Conservation (phyloP, 2,113 vertebrate species). For the Ceyx margarethae region DNA sequence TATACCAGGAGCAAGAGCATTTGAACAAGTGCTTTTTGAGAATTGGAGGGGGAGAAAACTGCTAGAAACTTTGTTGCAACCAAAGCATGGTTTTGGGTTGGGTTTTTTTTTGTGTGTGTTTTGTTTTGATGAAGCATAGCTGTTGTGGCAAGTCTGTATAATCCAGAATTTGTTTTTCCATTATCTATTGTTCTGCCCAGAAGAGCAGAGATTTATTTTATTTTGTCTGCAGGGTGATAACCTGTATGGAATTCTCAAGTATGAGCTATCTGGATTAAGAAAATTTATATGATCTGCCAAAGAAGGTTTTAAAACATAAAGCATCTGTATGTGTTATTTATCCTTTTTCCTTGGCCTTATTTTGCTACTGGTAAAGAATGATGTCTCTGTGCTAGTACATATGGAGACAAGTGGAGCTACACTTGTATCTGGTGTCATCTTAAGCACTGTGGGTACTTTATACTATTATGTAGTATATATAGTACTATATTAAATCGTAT, state of each 20-base stretch:
- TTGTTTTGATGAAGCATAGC: neutral
- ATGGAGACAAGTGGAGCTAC: neutral
- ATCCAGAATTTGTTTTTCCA: neutral
- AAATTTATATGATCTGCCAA: neutral
- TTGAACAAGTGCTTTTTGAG: neutral
- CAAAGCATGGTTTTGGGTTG: neutral
- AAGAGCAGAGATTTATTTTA: neutral
- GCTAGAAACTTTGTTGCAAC: neutral
- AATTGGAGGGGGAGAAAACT: accelerated
- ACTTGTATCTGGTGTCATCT: neutral
- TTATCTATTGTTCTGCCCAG: neutral
- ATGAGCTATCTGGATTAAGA: neutral
- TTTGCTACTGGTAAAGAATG: neutral
- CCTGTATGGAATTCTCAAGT: neutral
- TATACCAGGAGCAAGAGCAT: neutral
- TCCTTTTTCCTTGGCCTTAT: neutral
- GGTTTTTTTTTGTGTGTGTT: too few relatives aligned
- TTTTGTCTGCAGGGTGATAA: neutral
- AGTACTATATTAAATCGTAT: too few relatives aligned
- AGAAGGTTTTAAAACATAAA: neutral
- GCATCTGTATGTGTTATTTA: neutral
- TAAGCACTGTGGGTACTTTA: neutral
- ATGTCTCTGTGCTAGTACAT: neutral
- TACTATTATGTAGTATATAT: too few relatives aligned
- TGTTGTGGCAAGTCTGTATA: neutral